Conservation (phyloP, 2,113 vertebrate genomes). For the Catharus fuscescens region DNA sequence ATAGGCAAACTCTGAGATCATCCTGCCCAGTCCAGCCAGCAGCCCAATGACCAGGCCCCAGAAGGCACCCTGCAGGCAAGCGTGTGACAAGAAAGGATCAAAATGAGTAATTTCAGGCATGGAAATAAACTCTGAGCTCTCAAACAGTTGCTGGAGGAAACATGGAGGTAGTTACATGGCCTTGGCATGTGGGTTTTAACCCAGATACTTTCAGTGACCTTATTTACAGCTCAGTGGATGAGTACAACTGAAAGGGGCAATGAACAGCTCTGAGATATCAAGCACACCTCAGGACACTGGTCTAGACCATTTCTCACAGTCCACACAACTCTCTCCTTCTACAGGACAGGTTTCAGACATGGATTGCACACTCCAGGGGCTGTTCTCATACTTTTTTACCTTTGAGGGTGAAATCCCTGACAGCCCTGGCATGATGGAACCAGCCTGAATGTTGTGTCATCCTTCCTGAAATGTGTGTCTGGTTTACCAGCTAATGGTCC, state of each 20-base stretch:
- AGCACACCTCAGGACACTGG: background rate
- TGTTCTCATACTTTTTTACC: background rate
- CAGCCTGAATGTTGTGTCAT: background rate
- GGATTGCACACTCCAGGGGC: background rate
- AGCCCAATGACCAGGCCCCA: slow-evolving; percentile 87
- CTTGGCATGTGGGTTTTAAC: background rate
- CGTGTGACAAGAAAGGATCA: background rate
- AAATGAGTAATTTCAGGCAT: background rate
- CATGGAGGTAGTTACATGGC: background rate
- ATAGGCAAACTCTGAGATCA: slow-evolving; percentile 89
- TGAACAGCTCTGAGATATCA: background rate
- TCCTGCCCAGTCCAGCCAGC: slow-evolving; percentile 80
- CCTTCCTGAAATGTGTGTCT: background rate
- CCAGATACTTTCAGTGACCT: background rate
- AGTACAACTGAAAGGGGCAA: background rate
- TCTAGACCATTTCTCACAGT: background rate
- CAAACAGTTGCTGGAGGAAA: background rate
- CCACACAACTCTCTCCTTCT: background rate
- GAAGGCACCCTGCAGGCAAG: slow-evolving; percentile 87
- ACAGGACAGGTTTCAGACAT: background rate
- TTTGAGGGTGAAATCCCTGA: background rate
- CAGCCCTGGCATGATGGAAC: background rate
- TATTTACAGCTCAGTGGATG: background rate
- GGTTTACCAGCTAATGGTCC: background rate
- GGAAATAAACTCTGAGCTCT: background rate